These are phyloP conservation scores for Styela plicata DNA, from an alignment of 23 tunicate species.

Conservation along the genomic window DNA sequence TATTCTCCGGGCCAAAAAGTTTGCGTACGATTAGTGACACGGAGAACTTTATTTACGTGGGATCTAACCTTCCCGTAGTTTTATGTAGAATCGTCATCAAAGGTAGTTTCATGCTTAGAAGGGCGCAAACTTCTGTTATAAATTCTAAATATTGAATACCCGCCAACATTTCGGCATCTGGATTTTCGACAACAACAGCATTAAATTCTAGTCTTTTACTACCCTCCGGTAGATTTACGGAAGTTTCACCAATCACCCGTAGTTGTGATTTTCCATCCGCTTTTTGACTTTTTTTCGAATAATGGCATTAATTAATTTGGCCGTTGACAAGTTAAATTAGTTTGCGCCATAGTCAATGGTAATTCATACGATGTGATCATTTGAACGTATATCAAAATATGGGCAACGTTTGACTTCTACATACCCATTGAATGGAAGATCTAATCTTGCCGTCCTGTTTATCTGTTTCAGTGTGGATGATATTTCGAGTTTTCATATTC, in stretches of 20 bases:
- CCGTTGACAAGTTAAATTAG: not conserved
- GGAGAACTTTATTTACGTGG: not conserved
- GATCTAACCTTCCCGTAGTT: not conserved
- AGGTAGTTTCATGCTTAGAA: not conserved
- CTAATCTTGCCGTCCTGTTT: not conserved
- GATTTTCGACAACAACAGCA: not conserved
- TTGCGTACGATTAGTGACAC: not conserved
- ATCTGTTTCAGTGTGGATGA: not conserved
- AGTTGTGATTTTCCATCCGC: not conserved
- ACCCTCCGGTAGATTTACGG: not conserved
- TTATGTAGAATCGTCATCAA: not conserved
- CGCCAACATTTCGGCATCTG: not conserved
- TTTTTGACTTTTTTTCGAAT: not conserved
- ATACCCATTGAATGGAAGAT: not conserved
- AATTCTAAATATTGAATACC: not conserved
- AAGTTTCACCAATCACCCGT: not conserved
- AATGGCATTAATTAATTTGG: not conserved
- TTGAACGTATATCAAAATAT: not conserved
- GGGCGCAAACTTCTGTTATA: not conserved
- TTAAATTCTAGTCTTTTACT: not conserved
- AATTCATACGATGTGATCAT: not conserved
- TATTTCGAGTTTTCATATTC: not conserved
- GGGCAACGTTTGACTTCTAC: not conserved
- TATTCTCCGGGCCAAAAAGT: slow-evolving; percentile 6
- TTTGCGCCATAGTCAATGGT: slow-evolving; percentile 1